Base-by-base conservation (phyloP, 2,888 invertebrate genomes). In the Odontomyia ornata region DNA sequence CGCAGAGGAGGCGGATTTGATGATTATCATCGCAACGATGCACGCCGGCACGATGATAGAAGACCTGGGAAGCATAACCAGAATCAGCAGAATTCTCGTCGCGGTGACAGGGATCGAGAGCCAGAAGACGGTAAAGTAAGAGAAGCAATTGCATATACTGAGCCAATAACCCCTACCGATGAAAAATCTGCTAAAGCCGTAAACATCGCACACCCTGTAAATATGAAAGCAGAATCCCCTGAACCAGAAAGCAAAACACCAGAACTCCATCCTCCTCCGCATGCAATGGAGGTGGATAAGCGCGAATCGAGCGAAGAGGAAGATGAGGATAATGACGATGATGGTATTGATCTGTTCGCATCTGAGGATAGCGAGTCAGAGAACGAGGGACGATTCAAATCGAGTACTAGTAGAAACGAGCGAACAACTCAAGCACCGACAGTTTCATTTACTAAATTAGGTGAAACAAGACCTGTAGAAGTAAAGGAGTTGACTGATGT, bases 281-380 rank as follows among this genome's bases (percentile, higher is more conserved):
- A 30, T n/a, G 30, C 56, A 21, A 56, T 56, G 18, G 79, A 79
- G 30, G 78, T 78, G 18, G 80, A 75, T 60, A 76, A 76, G 52
- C 78, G 76, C 13, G 78, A 80, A 47, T 76, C 76, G 1, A 76
- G 77, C 56, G 80, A 76, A 46, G 79, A 79, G 18, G 79, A 79
- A 11, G 77, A 76, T 9, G 77, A 79, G 18, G 79, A 77, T 65
- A 77, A 79, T 72, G 80, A 79, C 73, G 80, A 80, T n/a, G 81
- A 80, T 71, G 81, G 79, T 9, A 80, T 81, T 52, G 81, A 81
- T 75, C 76, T 81, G 62, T 81, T 82, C 62, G 79, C 81, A 15
- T 81, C 81, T 15, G 81, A 81, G 43, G 82, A 82, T 64, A 81
- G 81, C 78, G 82, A 82, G 79, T 81, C 81, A 0, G 81, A 81